Evolutionary conservation across 2,797 vertebrate species (phyloP).

Genomic region (Silurus lanzhouensis): DNA sequence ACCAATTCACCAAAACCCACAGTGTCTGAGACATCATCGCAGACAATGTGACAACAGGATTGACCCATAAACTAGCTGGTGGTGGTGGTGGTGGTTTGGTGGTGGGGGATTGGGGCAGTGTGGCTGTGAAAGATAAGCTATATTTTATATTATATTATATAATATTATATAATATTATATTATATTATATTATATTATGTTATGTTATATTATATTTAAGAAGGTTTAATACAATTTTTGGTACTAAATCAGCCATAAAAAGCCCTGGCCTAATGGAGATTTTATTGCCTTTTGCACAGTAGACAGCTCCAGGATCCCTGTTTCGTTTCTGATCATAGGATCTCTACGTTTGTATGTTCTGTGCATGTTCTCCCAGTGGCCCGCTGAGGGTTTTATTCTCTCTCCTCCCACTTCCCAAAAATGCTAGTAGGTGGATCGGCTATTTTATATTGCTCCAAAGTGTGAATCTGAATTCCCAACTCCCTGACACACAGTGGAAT

Average conservation of each 20-base stretch:
- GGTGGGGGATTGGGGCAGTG: too few species aligned
- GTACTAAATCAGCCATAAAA: background rate
- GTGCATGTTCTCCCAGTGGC: background rate
- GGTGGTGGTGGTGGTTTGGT: too few species aligned
- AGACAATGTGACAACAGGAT: background rate
- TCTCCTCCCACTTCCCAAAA: background rate
- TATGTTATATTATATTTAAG: background rate
- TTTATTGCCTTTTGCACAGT: background rate
- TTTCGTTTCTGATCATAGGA: background rate
- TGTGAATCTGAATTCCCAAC: background rate
- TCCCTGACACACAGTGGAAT: background rate
- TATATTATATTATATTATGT: too few species aligned
- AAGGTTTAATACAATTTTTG: too few species aligned
- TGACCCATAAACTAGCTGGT: background rate
- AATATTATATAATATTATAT: too few species aligned
- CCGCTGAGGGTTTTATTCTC: background rate
- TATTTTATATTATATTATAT: too few species aligned
- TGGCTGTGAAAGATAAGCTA: too few species aligned
- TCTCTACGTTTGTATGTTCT: background rate
- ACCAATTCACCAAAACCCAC: background rate
- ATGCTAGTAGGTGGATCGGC: background rate
- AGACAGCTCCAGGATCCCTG: background rate
- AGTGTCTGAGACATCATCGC: background rate
- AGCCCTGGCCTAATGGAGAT: background rate
- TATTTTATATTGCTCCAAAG: background rate